Conservation (phyloP, 2,888 invertebrate species). For the Troides aeacus region DNA sequence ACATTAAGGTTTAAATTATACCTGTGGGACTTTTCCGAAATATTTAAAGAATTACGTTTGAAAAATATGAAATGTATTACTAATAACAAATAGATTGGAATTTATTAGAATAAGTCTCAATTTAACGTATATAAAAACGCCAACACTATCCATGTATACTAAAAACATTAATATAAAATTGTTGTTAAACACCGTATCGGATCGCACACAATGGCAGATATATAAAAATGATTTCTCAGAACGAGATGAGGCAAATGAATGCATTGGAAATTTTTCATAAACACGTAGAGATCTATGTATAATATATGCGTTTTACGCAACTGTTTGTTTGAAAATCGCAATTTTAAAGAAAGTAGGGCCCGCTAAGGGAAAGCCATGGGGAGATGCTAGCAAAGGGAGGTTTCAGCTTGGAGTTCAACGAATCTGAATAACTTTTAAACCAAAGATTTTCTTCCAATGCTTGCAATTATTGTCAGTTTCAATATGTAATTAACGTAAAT, state of each 20-base stretch:
- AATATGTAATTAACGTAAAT: no score
- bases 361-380: slow-evolving; percentile 32
- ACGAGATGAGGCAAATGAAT: slow-evolving; percentile 57
- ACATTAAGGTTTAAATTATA: no score
- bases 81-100: no score
- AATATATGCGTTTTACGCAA: slow-evolving; percentile 33
- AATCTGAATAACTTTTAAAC: slow-evolving; percentile 40
- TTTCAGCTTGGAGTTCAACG: slow-evolving; percentile 53
- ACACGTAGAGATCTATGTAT: slow-evolving; percentile 40
- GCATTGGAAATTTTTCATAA: slow-evolving; percentile 54
- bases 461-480: not conserved
- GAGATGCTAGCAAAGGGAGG: slow-evolving; percentile 16
- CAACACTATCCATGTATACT: no score
- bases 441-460: not conserved
- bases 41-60: no score
- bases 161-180: not conserved
- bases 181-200: slow-evolving; percentile 37
- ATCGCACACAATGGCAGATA: slow-evolving; percentile 44
- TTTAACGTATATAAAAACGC: no score
- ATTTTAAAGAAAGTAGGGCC: slow-evolving; percentile 51
- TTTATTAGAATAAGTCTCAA: no score
- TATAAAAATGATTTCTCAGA: slow-evolving; percentile 45
- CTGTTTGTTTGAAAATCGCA: slow-evolving; percentile 52
- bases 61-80: no score
- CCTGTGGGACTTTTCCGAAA: no score